Base-by-base conservation (phyloP, 2,113 vertebrate species). In the Ochotona princeps region DNA sequence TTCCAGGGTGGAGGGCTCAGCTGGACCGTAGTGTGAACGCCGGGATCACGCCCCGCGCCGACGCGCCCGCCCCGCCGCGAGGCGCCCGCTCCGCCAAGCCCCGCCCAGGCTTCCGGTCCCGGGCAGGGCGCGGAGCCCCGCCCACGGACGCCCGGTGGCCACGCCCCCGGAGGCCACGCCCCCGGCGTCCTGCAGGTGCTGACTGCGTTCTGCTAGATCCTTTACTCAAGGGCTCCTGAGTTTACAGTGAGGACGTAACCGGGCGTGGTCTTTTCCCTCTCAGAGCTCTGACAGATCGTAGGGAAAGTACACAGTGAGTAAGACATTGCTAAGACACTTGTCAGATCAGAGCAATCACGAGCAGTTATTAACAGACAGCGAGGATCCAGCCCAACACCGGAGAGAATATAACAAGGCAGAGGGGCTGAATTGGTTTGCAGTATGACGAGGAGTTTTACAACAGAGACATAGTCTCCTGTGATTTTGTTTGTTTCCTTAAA, bases 101-200 rank as follows among this genome's bases (percentile, higher is more conserved):
- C 95, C 94, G 84, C 96, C 96, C 91, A 47, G 26, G 5, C 74
- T 94, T 94, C 97, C 91, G 84, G 69, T 49, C 65, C n/a, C 5
- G 2, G 54, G 2, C 61, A 7, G 0, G 54, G 47, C 38, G 38
- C 38, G 38, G 38, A 44, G 38, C 38, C 38, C 38, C 38, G 38
- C 38, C 38, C 38, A 44, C 38, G 3, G 38, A 44, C 38, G 6
- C 38, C 38, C 38, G 38, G n/a, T n/a, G n/a, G n/a, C 38, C 38
- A 44, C 38, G 38, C 38, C 38, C 38, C 38, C 38, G 38, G 38
- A 44, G 83, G 80, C 11, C 92, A 65, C 95, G 67, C 96, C 96
- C 73, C 54, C 2, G 1, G 0, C 17, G 0, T 4, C 44, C 6
- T 23, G 0, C 0, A 8, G 3, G 5, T 25, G 44, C 3, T 5